Percentiles rank a stretch among this genome's conserved stretches.
Evolutionary conservation across 2,888 invertebrate species (phyloP).

Genomic region (Ectemnius cavifrons): DNA sequence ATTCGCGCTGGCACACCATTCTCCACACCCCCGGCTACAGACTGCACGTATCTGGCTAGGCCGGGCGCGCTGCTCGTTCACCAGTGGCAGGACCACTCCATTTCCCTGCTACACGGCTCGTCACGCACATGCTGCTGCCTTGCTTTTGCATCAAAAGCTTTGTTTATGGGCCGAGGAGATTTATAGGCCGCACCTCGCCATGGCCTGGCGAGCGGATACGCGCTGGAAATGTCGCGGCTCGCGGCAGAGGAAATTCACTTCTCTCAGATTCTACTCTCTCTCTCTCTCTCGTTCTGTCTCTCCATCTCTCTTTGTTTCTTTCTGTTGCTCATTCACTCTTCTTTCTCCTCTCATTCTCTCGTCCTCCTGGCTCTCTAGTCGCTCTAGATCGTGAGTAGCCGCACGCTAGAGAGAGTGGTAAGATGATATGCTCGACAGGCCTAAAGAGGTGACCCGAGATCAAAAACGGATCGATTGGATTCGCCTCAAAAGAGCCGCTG

Average conservation of each 20-base stretch:
- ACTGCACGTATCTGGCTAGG: no score
- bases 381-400: no score
- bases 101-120: conserved; percentile 52
- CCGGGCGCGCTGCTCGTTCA: conserved; percentile 29
- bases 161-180: conserved; percentile 74
- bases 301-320: no score
- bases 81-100: conserved; percentile 15
- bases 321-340: no score
- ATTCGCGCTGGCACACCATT: no score
- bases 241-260: conserved; percentile 59
- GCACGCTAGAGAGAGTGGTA: neutral
- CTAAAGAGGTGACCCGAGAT: conserved; percentile 7
- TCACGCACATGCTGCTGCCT: conserved; percentile 75
- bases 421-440: conserved; percentile 2
- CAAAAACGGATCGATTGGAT: conserved; percentile 6
- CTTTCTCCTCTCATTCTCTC: no score
- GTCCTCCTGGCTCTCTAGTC: no score
- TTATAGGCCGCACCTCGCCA: conserved; percentile 61
- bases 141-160: conserved; percentile 75
- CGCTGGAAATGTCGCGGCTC: conserved; percentile 47
- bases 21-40: no score
- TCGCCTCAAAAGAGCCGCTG: no score
- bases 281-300: neutral
- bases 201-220: conserved; percentile 59
- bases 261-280: conserved; percentile 1